Base-by-base conservation (phyloP, 2,888 invertebrate genomes). In the Tubulanus polymorphus region DNA sequence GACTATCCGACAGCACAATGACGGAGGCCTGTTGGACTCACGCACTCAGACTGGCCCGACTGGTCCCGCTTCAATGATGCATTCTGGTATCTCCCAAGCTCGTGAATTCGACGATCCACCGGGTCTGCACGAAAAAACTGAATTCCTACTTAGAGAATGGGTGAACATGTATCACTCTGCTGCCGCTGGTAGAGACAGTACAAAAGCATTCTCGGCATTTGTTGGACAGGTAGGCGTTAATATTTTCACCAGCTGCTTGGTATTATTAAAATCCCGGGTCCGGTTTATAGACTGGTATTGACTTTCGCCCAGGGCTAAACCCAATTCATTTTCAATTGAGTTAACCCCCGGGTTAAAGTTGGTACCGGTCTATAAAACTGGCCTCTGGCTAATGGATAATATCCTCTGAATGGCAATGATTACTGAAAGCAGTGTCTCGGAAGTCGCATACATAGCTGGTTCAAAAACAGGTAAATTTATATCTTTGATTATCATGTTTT, bases 111-210 rank as follows among this genome's bases (percentile, higher is more conserved):
- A 91, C 70, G 96, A 96, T 81, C 95, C 95, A 1, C 92, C 92
- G 0, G 94, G 93, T 25, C 82, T 96, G 45, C 88, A 91, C 69
- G 96, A 95, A 73, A 96, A 95, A 79, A 94, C 95, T 0, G 97
- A 99, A 79, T 90, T 84, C 68, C 82, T 99, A 12, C 83, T 99
- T 32, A 85, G 95, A 25, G 97, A 99, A 73, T 99, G 99, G 99
- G 90, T 96, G 18, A 86, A 85, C 59, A 88, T 95, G 72, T 92
- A 91, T 69, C 88, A 93, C 62, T 73, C 74, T 8, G 74, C 76
- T 0, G 70, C 91, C 0, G 87, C 88, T 0, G 76, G 76, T 3
- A 57, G 77, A 15, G 79, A 78, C 64, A 74, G 74, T 58, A 73
- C 72, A 52, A 94, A 94, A 79, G 91, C 94, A 37, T 95, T 97